Conservation (phyloP, 2,888 invertebrate genomes). For the Drosophila seclusa region DNA sequence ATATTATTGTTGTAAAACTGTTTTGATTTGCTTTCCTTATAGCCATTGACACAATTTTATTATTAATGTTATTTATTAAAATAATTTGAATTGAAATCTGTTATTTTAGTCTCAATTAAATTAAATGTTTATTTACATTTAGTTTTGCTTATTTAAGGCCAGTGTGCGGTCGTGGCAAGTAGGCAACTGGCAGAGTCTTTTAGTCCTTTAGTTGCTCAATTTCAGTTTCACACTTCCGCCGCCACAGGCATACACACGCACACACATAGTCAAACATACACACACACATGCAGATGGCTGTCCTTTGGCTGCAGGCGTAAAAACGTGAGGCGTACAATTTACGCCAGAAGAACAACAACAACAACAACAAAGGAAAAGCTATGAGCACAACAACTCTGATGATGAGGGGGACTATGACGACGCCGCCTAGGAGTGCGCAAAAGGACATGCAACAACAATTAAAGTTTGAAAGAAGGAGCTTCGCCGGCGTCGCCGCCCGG, state of each 20-base stretch:
- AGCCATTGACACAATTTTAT: neutral
- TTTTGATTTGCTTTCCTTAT: neutral
- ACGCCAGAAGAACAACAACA: conserved; percentile 55
- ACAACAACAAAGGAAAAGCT: conserved; percentile 45
- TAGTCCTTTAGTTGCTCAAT: conserved; percentile 84
- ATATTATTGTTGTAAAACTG: neutral
- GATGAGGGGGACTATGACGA: conserved; percentile 30
- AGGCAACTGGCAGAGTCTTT: conserved; percentile 72
- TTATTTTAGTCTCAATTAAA: conserved; percentile 1
- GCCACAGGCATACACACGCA: conserved; percentile 53
- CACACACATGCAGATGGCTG: conserved; percentile 65
- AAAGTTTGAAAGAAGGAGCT: conserved; percentile 74
- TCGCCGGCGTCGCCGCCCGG: conserved; percentile 61
- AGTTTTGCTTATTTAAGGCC: conserved; percentile 2
- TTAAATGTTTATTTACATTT: conserved; percentile 1
- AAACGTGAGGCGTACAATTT: conserved; percentile 81
- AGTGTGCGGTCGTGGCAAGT: conserved; percentile 58
- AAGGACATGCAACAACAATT: conserved; percentile 80
- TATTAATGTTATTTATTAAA: neutral
- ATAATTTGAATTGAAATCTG: neutral
- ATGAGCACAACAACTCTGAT: conserved; percentile 44
- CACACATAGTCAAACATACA: conserved; percentile 19
- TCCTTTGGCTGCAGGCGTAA: conserved; percentile 72
- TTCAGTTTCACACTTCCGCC: conserved; percentile 84
- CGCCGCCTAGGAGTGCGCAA: conserved; percentile 60